phyloP scores from a whole-genome alignment of 1,140 invertebrate species.

The Leptopilina clavipes region DNA sequence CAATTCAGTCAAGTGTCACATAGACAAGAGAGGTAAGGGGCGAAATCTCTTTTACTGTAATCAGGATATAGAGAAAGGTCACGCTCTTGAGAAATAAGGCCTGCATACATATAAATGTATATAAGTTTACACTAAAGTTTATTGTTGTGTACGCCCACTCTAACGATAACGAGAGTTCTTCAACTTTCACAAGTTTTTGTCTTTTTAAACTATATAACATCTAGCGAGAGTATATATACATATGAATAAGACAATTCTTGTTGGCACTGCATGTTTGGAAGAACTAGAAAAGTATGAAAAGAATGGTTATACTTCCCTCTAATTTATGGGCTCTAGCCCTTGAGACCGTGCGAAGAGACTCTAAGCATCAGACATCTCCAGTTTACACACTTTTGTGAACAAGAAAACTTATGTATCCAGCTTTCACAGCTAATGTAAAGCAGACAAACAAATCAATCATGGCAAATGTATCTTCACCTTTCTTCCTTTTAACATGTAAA shows the following conservation, averaged over 20 bases:
- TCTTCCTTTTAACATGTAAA: neutral
- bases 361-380: constrained; percentile 1
- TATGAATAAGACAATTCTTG: neutral
- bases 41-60: constrained; percentile 2
- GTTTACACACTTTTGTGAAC: constrained; percentile 8
- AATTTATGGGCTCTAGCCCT: neutral
- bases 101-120: neutral
- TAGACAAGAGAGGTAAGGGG: neutral
- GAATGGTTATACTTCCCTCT: constrained; percentile 9
- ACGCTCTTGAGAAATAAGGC: neutral
- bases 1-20: constrained; percentile 4
- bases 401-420: neutral
- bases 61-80: constrained; percentile 26
- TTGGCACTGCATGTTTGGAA: neutral
- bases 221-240: neutral
- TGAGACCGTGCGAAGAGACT: neutral
- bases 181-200: constrained; percentile 12
- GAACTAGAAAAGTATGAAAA: constrained; percentile 3
- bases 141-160: neutral
- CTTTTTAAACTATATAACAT: neutral
- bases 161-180: constrained; percentile 23
- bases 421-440: neutral
- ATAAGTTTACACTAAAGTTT: neutral
- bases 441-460: constrained; percentile 11
- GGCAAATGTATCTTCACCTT: neutral